A percentile compares a stretch with the other conserved stretches of the same genome.
phyloP scores from a whole-genome alignment of 1,140 invertebrate species.

The Drosophila ananassae region DNA sequence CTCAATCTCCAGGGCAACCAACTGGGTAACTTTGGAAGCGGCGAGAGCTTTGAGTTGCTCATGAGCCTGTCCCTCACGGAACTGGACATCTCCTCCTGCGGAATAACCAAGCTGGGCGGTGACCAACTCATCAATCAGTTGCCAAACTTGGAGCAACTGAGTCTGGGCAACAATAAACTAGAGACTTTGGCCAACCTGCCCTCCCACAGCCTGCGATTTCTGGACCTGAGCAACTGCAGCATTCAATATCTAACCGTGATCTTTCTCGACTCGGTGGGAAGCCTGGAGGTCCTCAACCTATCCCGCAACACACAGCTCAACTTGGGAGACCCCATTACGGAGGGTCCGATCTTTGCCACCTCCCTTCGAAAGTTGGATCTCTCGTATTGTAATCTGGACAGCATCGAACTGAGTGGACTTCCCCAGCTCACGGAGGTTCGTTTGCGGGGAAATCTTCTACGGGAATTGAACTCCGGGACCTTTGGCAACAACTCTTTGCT shows the following conservation, averaged over 20 bases:
- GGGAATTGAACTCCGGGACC: slow-evolving; percentile 85
- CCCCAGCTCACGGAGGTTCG: slow-evolving; percentile 86
- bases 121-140: slow-evolving; percentile 85
- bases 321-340: slow-evolving; percentile 69
- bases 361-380: slow-evolving; percentile 87
- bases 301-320: slow-evolving; percentile 85
- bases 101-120: slow-evolving; percentile 85
- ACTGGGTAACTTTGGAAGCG: slow-evolving; percentile 84
- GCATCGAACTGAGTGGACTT: slow-evolving; percentile 86
- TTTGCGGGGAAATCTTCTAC: slow-evolving; percentile 87
- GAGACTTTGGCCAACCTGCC: slow-evolving; percentile 84
- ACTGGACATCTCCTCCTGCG: slow-evolving; percentile 85
- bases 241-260: slow-evolving; percentile 84
- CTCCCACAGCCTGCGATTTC: slow-evolving; percentile 85
- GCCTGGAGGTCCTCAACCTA: slow-evolving; percentile 85
- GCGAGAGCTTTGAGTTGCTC: slow-evolving; percentile 72
- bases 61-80: slow-evolving; percentile 85
- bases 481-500: slow-evolving; percentile 87
- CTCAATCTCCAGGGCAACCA: slow-evolving; percentile 85
- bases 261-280: slow-evolving; percentile 85
- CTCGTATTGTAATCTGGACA: slow-evolving; percentile 87
- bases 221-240: slow-evolving; percentile 86
- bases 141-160: slow-evolving; percentile 85
- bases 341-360: slow-evolving; percentile 84
- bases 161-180: slow-evolving; percentile 85